Base-by-base conservation (phyloP, 2,797 vertebrate genomes). In the Propithecus deckenii region DNA sequence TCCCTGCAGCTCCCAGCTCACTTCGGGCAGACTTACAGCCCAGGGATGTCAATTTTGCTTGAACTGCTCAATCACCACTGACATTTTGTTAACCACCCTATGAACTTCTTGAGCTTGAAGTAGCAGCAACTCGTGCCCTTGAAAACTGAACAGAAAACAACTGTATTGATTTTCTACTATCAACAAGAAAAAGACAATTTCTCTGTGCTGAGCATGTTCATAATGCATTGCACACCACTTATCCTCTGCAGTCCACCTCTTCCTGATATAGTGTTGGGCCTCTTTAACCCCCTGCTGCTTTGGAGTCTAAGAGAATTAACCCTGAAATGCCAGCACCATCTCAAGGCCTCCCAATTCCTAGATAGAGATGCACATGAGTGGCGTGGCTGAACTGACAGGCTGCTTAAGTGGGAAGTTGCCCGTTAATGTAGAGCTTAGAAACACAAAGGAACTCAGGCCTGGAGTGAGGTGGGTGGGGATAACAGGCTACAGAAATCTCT, bases 141-240 rank as follows among this genome's bases (percentile, higher is more conserved):
- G 96, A 97, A 97, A 96, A 95, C 89, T 0, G 67, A 98, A 95
- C 67, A 55, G 97, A 97, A 97, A 95, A 63, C 92, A 94, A 76
- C 20, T 0, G 0, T 89, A 85, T 91, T 95, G 97, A 92, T 97
- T 97, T 96, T 95, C 95, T 85, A 89, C 96, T 87, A 95, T 91
- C 89, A 96, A 97, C 59, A 71, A 92, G 52, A 71, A 92, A 95
- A 85, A 75, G 32, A 46, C 79, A 80, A 81, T 83, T 96, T 97
- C 76, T 93, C 84, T 96, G 95, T 38, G 46, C 88, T 41, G 63
- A 55, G 90, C 43, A 61, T 63, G 75, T 88, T 93, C 80, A 38
- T 89, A 89, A 96, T 91, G 95, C 89, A 89, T 96, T 95, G 90
- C 85, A 74, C 90, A 57, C 0, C 52, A 13, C 95, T 96, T 69